Conservation (phyloP, 2,888 invertebrate species). For the Chironomus tentans region DNA sequence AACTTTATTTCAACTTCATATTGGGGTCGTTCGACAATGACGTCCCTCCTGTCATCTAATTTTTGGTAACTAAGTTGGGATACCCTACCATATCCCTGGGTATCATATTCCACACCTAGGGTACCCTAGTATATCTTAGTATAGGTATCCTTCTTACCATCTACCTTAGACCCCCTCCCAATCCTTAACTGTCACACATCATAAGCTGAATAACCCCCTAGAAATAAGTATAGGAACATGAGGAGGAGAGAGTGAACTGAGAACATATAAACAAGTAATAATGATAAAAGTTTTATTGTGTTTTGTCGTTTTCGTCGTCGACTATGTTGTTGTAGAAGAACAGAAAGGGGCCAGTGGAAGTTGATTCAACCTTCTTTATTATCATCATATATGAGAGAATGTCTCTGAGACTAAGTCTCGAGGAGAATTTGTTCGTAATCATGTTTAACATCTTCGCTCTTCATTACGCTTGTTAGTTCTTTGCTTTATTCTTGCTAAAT, state of each 20-base stretch:
- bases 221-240: not conserved
- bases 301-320: not conserved
- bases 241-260: not conserved
- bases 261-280: slow-evolving; percentile 24
- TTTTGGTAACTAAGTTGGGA: too few relatives aligned
- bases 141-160: too few relatives aligned
- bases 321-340: too few relatives aligned
- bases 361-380: not conserved
- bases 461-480: not conserved
- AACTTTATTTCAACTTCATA: not conserved
- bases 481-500: not conserved
- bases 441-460: not conserved
- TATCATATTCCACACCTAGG: too few relatives aligned
- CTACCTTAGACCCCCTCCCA: too few relatives aligned
- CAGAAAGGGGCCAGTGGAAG: too few relatives aligned
- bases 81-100: too few relatives aligned
- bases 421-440: not conserved
- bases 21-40: too few relatives aligned
- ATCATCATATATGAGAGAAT: not conserved
- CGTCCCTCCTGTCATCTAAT: too few relatives aligned
- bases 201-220: too few relatives aligned
- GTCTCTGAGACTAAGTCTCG: not conserved
- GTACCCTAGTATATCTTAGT: too few relatives aligned
- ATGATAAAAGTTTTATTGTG: slow-evolving; percentile 24
- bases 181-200: too few relatives aligned